phyloP scores from a whole-genome alignment of 2,888 invertebrate species.

The Alentia gelatinosa region DNA sequence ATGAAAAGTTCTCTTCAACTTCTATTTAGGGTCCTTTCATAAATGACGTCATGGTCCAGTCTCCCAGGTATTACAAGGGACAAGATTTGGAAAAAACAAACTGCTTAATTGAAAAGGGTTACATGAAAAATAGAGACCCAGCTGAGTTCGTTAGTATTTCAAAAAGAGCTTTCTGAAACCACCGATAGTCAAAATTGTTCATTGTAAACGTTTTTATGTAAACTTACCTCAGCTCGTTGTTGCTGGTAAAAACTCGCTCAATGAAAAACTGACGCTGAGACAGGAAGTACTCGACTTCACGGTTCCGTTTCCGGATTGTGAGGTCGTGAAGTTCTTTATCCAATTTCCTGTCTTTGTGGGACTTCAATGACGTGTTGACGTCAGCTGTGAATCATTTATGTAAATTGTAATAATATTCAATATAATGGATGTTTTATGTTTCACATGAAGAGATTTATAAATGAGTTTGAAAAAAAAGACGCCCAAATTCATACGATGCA shows the following conservation, averaged over 20 bases:
- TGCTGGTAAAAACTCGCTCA: neutral
- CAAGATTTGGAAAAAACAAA: too few species aligned
- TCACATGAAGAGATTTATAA: neutral
- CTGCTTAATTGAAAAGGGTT: too few species aligned
- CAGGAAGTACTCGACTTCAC: conserved; percentile 27
- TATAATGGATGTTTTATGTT: neutral
- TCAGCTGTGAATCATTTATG: neutral
- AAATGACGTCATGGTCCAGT: too few species aligned
- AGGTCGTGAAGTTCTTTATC: neutral
- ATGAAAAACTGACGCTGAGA: conserved; percentile 17
- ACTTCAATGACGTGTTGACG: neutral
- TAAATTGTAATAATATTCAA: neutral
- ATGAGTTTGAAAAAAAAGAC: neutral
- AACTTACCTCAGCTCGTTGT: conserved; percentile 34
- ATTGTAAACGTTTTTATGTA: too few species aligned
- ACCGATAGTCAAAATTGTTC: too few species aligned
- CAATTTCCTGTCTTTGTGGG: neutral
- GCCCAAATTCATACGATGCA: neutral
- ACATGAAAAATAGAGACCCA: too few species aligned
- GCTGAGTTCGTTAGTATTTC: too few species aligned
- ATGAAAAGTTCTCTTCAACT: too few species aligned
- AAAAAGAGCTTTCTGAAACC: too few species aligned
- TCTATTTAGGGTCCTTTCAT: too few species aligned
- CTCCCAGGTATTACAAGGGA: too few species aligned
- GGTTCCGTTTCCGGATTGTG: neutral